phyloP scores from a whole-genome alignment of 2,888 invertebrate species.

The Oxytorus armatus region DNA sequence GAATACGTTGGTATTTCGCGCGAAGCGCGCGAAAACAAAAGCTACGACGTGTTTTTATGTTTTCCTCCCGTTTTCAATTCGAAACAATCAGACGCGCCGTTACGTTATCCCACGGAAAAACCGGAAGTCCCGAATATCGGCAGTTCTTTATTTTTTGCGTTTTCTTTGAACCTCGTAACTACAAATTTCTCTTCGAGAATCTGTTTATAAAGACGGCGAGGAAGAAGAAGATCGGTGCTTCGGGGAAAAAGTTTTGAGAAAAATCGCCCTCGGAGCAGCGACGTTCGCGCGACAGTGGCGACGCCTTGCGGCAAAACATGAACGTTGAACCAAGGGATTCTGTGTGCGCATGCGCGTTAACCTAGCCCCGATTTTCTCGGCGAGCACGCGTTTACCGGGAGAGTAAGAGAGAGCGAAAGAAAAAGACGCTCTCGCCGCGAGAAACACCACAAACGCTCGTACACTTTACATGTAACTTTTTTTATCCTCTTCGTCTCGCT shows the following conservation, averaged over 20 bases:
- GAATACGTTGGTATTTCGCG: slow-evolving; percentile 12
- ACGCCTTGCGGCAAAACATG: slow-evolving; percentile 47
- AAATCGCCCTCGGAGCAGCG: slow-evolving; percentile 21
- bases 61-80: too few species aligned
- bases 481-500: neutral
- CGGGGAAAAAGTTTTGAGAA: slow-evolving; percentile 30
- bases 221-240: slow-evolving; percentile 23
- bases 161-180: too few species aligned
- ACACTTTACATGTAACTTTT: slow-evolving; percentile 14
- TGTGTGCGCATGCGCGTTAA: slow-evolving; percentile 64
- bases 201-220: too few species aligned
- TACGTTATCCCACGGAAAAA: too few species aligned
- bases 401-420: neutral
- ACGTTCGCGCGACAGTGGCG: slow-evolving; percentile 27
- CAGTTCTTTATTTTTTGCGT: too few species aligned
- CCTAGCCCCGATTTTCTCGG: slow-evolving; percentile 62
- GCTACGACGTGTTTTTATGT: too few species aligned
- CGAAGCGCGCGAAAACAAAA: slow-evolving; percentile 14
- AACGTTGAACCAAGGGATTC: slow-evolving; percentile 28
- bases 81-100: neutral
- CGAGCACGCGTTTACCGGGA: slow-evolving; percentile 39
- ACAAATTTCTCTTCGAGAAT: too few species aligned
- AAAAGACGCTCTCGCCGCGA: slow-evolving; percentile 21
- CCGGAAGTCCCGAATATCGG: too few species aligned
- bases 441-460: slow-evolving; percentile 34